Percentiles rank a stretch among this genome's conserved stretches.
phyloP scores from a whole-genome alignment of 2,797 vertebrate species.

The Molothrus aeneus region DNA sequence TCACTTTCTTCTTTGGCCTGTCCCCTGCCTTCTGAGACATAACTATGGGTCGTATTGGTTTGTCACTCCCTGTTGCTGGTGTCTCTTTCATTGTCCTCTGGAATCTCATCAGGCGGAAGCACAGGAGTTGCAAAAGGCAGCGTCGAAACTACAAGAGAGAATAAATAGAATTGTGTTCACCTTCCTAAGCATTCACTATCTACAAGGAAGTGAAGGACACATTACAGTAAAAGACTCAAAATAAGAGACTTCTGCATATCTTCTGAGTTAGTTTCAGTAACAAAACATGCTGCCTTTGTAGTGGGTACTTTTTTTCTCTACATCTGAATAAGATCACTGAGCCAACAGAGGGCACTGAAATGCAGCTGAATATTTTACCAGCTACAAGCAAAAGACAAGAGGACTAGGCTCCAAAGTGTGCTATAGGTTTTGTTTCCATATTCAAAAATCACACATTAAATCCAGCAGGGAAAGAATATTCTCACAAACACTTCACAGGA shows the following conservation, averaged over 20 bases:
- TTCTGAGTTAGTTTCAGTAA: neutral
- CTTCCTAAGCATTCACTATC: neutral
- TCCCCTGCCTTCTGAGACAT: constrained; percentile 78
- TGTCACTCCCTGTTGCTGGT: constrained; percentile 73
- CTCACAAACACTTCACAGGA: neutral
- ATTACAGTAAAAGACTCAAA: neutral
- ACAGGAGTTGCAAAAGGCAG: constrained; percentile 86
- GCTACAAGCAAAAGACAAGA: neutral
- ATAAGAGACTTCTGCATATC: neutral
- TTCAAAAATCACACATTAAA: neutral
- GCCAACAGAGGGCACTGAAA: neutral
- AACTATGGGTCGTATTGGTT: constrained; percentile 85
- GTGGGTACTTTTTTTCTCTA: neutral
- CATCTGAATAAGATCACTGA: neutral
- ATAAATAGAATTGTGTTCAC: neutral
- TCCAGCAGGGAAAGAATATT: neutral
- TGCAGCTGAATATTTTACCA: neutral
- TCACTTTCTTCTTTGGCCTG: constrained; percentile 92
- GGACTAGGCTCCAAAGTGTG: neutral
- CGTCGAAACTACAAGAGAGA: constrained; percentile 83
- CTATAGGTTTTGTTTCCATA: neutral
- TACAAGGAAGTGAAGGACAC: neutral
- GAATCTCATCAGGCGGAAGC: constrained; percentile 82
- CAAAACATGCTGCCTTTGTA: neutral
- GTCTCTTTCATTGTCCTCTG: constrained; percentile 80